A percentile compares a stretch with the other conserved stretches of the same genome.
Conservation (phyloP, 2,888 invertebrate species). For the Actias luna region DNA sequence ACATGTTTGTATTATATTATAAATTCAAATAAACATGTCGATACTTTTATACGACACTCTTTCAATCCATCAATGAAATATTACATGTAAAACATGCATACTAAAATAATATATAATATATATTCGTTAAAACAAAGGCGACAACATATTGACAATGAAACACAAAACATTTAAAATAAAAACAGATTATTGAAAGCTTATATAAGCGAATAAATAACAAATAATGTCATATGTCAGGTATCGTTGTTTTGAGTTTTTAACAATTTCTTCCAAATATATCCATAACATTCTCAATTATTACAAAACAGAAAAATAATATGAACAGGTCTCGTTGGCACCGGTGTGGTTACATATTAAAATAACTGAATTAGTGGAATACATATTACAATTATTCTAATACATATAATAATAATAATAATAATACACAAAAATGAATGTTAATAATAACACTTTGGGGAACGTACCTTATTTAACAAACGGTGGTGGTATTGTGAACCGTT, state of each 20-base stretch:
- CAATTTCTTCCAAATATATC: constrained; percentile 61
- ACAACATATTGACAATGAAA: constrained; percentile 43
- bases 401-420: constrained; percentile 67
- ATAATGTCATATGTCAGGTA: not conserved
- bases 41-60: not conserved
- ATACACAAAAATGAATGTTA: constrained; percentile 68
- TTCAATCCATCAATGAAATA: constrained; percentile 8
- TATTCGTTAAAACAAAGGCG: constrained; percentile 45
- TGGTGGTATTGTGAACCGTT: constrained; percentile 77
- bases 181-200: constrained; percentile 61
- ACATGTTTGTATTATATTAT: not conserved
- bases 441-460: constrained; percentile 65
- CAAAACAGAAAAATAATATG: constrained; percentile 31
- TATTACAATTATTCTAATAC: constrained; percentile 60
- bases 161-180: constrained; percentile 43
- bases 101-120: constrained; percentile 43
- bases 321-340: constrained; percentile 62
- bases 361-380: constrained; percentile 60
- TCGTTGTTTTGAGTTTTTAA: constrained; percentile 28
- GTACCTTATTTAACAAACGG: constrained; percentile 79
- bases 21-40: not conserved
- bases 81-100: constrained; percentile 12
- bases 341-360: constrained; percentile 45
- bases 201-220: constrained; percentile 19
- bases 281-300: constrained; percentile 71